phyloP scores from a whole-genome alignment of 2,113 vertebrate species.

The Taxidea taxus region DNA sequence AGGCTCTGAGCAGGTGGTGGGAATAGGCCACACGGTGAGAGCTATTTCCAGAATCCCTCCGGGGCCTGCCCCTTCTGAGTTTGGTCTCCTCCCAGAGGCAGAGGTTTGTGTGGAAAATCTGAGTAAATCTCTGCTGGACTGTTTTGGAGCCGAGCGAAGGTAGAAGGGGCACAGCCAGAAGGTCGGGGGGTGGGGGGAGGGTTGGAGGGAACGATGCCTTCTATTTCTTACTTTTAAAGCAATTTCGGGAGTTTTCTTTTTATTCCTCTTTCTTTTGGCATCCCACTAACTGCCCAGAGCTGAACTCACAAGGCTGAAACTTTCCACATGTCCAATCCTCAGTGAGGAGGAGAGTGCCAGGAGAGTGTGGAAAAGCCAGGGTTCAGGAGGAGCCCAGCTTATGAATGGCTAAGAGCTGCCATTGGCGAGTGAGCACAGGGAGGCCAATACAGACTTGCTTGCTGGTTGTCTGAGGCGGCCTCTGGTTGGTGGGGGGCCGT shows the following conservation, averaged over 20 bases:
- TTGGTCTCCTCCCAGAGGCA: constrained; percentile 48
- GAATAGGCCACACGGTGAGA: neutral
- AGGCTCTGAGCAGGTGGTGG: neutral
- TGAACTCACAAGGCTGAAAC: constrained; percentile 8
- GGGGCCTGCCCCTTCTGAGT: neutral
- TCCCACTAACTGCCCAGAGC: neutral
- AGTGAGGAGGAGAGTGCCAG: neutral
- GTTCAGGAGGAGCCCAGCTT: neutral
- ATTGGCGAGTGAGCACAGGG: neutral
- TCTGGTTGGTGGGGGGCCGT: neutral
- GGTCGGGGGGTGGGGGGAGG: neutral
- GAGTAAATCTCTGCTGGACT: neutral
- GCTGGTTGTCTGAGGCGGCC: neutral
- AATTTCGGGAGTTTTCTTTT: neutral
- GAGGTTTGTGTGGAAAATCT: constrained; percentile 62
- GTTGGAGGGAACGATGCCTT: neutral
- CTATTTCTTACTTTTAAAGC: constrained; percentile 47
- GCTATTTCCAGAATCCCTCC: constrained; percentile 31
- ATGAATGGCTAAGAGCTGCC: neutral
- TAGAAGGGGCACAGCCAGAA: neutral
- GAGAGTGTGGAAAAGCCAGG: neutral
- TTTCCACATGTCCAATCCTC: neutral
- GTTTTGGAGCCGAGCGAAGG: constrained; percentile 1
- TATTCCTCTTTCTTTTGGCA: neutral
- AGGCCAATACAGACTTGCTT: neutral